A percentile compares a stretch with the other conserved stretches of the same genome.
Evolutionary conservation across 1,140 invertebrate genomes (phyloP).

Genomic region (Pogonus chalceus): DNA sequence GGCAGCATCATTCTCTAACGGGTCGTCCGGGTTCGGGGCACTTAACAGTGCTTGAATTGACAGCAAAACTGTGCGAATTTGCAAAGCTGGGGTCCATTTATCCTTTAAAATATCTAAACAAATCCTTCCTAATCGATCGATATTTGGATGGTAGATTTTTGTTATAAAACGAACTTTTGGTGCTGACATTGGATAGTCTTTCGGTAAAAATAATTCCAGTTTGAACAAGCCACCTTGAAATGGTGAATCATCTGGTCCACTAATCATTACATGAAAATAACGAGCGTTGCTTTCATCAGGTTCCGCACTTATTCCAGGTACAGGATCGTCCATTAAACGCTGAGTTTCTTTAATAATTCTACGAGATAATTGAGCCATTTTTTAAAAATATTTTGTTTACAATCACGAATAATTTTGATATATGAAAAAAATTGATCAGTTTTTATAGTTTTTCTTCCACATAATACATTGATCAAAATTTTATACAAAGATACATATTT

Average conservation of each 20-base stretch:
- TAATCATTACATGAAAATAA: conserved; percentile 95
- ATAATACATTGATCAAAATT: no score
- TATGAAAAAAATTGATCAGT: no score
- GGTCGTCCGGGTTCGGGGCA: conserved; percentile 98
- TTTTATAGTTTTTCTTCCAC: no score
- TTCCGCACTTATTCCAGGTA: conserved; percentile 89
- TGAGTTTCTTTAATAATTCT: conserved; percentile 92
- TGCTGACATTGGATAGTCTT: conserved; percentile 75
- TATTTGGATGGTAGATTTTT: conserved; percentile 80
- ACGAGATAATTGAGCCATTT: conserved; percentile 67
- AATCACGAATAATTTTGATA: no score
- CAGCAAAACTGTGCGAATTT: conserved; percentile 92
- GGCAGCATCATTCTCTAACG: conserved; percentile 92
- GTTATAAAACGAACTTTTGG: conserved; percentile 77
- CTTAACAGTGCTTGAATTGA: conserved; percentile 95
- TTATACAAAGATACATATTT: no score
- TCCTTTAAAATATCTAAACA: conserved; percentile 77
- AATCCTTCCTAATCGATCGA: conserved; percentile 68
- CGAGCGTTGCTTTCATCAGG: conserved; percentile 93
- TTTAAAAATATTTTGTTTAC: conserved; percentile 15
- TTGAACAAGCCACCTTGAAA: conserved; percentile 73
- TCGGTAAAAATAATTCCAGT: conserved; percentile 68
- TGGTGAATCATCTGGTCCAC: conserved; percentile 68
- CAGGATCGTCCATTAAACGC: conserved; percentile 91
- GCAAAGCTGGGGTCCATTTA: conserved; percentile 94